Conservation (phyloP, 2,113 vertebrate genomes). For the Brachyhypopomus gauderio region DNA sequence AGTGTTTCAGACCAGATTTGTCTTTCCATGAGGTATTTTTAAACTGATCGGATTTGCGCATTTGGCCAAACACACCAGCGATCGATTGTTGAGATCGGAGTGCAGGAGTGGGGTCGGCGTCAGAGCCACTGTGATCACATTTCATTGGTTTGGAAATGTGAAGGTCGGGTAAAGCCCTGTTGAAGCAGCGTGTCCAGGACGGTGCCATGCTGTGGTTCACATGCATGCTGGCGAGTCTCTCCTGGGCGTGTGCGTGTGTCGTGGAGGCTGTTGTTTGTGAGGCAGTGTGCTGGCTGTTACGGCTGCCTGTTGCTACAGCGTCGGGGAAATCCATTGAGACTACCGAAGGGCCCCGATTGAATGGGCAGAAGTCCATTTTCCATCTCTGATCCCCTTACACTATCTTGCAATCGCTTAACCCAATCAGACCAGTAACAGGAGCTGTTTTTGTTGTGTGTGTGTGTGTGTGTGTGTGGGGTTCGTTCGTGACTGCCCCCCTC, state of each 20-base stretch:
- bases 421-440: constrained; percentile 55
- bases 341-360: constrained; percentile 61
- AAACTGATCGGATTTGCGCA: neutral
- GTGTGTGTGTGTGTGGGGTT: neutral
- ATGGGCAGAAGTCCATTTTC: constrained; percentile 62
- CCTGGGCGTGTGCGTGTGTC: neutral
- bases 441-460: constrained; percentile 2
- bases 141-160: neutral
- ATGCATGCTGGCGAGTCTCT: no score
- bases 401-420: constrained; percentile 51
- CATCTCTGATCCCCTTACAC: constrained; percentile 58
- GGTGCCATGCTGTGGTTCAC: no score
- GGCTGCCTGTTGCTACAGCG: constrained; percentile 50
- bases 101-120: neutral
- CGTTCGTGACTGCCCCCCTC: no score
- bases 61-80: neutral
- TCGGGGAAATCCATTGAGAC: constrained; percentile 57
- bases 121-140: neutral
- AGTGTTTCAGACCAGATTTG: neutral
- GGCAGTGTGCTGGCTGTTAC: constrained; percentile 25
- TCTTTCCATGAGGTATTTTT: neutral
- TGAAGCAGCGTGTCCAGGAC: no score
- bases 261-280: neutral
- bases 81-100: neutral
- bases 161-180: neutral